These are phyloP conservation scores for Hemitrygon akajei DNA, from an alignment of 2,797 vertebrate genomes.

Conservation along the genomic window DNA sequence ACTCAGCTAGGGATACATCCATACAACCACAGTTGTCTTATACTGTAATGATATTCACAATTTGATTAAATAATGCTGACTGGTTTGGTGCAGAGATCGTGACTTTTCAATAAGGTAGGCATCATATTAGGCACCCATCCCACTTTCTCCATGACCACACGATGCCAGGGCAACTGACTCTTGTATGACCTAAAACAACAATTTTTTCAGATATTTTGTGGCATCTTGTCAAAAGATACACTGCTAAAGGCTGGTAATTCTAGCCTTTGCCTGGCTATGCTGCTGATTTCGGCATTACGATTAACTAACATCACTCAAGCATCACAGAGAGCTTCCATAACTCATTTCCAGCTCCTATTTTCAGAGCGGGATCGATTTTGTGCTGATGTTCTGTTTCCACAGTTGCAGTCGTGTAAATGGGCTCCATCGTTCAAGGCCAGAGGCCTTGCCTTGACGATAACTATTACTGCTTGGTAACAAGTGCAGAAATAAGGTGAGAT, in stretches of 20 bases:
- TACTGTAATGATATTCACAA: neutral
- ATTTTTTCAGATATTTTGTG: constrained; percentile 5
- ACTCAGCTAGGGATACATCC: neutral
- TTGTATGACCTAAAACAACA: neutral
- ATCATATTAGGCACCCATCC: neutral
- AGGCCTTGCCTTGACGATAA: neutral
- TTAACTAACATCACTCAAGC: neutral
- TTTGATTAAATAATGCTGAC: neutral
- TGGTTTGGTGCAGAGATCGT: neutral
- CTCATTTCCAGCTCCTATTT: neutral
- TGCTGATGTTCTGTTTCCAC: neutral
- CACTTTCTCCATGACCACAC: neutral
- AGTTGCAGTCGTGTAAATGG: neutral
- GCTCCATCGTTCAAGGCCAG: neutral
- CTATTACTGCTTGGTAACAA: neutral
- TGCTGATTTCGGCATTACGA: neutral
- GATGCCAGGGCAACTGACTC: neutral
- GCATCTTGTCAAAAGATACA: neutral
- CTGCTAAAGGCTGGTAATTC: neutral
- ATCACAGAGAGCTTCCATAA: neutral
- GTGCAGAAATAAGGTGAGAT: neutral
- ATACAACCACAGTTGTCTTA: neutral
- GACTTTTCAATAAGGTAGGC: neutral
- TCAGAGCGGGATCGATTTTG: neutral
- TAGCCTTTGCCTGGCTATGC: neutral